phyloP scores from a whole-genome alignment of 2,888 invertebrate species.

The Drosophila prostipennis region DNA sequence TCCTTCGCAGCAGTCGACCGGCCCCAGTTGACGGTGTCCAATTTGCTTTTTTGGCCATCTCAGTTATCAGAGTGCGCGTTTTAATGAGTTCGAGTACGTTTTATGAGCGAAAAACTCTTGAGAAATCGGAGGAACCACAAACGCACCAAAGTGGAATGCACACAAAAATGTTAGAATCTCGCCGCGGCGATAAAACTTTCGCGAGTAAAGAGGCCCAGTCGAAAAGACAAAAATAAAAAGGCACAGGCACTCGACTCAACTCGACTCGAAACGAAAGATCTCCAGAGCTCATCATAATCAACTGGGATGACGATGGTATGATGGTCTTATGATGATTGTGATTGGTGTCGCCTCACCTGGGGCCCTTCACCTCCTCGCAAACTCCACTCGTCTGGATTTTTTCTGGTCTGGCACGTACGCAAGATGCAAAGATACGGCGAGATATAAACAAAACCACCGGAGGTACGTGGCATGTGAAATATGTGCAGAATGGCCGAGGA shows the following conservation, averaged over 20 bases:
- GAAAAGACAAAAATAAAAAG: conserved; percentile 8
- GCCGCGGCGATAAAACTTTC: conserved; percentile 76
- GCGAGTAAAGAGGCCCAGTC: conserved; percentile 49
- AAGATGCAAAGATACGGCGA: conserved; percentile 54
- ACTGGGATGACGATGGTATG: conserved; percentile 59
- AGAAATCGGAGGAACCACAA: conserved; percentile 57
- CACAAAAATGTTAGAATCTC: conserved; percentile 79
- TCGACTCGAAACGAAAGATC: conserved; percentile 1
- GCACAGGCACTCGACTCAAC: conserved; percentile 8
- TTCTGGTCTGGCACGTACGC: conserved; percentile 62
- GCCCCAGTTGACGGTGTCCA: conserved; percentile 30
- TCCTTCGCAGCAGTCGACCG: conserved; percentile 18
- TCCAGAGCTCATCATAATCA: conserved; percentile 70
- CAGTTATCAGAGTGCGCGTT: conserved; percentile 79
- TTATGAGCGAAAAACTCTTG: conserved; percentile 63
- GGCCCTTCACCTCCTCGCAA: conserved; percentile 28
- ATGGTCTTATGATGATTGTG: conserved; percentile 74
- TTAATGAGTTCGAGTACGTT: conserved; percentile 79
- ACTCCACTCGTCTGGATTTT: not conserved
- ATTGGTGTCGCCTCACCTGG: conserved; percentile 65
- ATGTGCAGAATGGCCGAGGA: conserved; percentile 26
- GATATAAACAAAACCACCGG: conserved; percentile 32
- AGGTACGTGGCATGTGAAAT: conserved; percentile 51
- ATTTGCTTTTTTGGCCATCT: conserved; percentile 60
- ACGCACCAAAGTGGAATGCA: conserved; percentile 80